Base-by-base conservation (phyloP, 2,113 vertebrate species). In the Urocynchramus pylzowi region DNA sequence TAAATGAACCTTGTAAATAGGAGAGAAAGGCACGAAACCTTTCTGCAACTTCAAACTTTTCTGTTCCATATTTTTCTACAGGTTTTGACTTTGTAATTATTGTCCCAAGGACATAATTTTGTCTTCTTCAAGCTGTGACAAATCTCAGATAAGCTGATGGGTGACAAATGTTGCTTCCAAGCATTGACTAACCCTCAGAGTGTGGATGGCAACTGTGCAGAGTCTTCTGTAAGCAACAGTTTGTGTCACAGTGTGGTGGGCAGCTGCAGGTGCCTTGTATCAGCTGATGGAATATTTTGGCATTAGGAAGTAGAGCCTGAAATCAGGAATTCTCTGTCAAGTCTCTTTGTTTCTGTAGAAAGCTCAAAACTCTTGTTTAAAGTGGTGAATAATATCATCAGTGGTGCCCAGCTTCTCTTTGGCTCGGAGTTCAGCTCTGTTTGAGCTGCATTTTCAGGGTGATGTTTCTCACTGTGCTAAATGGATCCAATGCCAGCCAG, bases 401-500 rank as follows among this genome's bases (percentile, higher is more conserved):
- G 8, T 42, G 20, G 37, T 76, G 53, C 31, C 30, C 9, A 1
- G 0, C 53, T 68, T 57, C 20, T 31, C 64, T 33, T n/a, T 47
- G 67, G 39, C 47, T 82, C 49, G 3, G 4, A 85, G 60, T 26
- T 93, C 57, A 68, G 49, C 49, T 1, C 0, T 11, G 23, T 39
- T 57, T 70, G 75, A 53, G 64, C 31, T 53, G 42, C 35, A 6
- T 30, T 49, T 64, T 80, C 27, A 52, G 71, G 49, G 24, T 45
- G 77, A 44, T 35, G 67, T 59, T 81, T 57, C 60, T 71, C 22
- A 11, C 65, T 50, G 61, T 65, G 52, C 70, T 53, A 53, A 74
- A 24, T 19, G 27, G 22, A 39, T 57, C 39, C 0, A 0, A 8
- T 81, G n/a, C n/a, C 69, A 77, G 15, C 41, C 3, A 1, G 18